phyloP scores from a whole-genome alignment of 1,140 invertebrate species.

The Heliconius melpomene region DNA sequence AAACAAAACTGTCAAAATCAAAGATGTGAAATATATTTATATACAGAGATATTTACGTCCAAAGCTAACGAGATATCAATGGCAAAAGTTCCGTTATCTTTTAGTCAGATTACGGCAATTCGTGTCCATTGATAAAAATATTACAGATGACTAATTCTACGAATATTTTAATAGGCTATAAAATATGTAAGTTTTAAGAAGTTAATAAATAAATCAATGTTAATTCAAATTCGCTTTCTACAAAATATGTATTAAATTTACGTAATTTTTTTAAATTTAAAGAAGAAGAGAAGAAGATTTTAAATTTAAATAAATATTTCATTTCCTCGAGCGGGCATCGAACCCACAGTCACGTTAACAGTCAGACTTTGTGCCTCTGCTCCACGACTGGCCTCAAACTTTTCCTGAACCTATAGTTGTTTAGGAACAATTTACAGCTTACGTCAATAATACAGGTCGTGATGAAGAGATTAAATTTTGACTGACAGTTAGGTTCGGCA shows the following conservation, averaged over 20 bases:
- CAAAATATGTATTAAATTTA: not conserved
- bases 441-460: conserved; percentile 36
- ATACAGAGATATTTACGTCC: conserved; percentile 48
- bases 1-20: not conserved
- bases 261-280: too few species aligned
- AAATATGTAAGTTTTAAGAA: conserved; percentile 8
- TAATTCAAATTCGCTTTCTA: conserved; percentile 5
- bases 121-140: conserved; percentile 60
- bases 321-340: too few species aligned
- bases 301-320: too few species aligned
- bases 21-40: not conserved
- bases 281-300: too few species aligned
- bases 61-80: conserved; percentile 67
- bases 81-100: conserved; percentile 58
- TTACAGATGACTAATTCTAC: conserved; percentile 28
- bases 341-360: too few species aligned
- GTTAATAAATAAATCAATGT: not conserved
- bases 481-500: conserved; percentile 33
- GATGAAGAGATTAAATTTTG: conserved; percentile 42
- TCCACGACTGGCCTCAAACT: too few species aligned
- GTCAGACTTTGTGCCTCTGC: too few species aligned
- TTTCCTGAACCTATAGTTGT: conserved; percentile 16
- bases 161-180: conserved; percentile 20
- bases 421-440: conserved; percentile 29
- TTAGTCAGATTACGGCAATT: conserved; percentile 39